phyloP scores from a whole-genome alignment of 2,113 vertebrate genomes.

The Rostratula benghalensis region DNA sequence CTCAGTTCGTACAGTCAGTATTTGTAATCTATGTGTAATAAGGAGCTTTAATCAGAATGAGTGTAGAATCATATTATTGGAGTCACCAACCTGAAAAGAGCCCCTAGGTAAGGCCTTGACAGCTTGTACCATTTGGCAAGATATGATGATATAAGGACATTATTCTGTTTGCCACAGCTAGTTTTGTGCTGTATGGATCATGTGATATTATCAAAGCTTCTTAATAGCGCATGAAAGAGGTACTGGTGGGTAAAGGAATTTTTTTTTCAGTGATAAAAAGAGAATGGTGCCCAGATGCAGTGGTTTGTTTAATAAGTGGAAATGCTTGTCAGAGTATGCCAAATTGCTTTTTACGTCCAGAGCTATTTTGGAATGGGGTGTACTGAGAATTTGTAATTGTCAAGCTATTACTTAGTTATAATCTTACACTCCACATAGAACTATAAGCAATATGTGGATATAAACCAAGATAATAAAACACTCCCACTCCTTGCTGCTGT shows the following conservation, averaged over 20 bases:
- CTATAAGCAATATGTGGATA: not conserved
- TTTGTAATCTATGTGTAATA: not conserved
- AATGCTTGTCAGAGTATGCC: not conserved
- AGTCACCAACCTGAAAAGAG: not conserved
- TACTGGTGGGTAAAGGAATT: too few relatives aligned
- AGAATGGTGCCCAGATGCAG: not conserved
- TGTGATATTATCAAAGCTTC: not conserved
- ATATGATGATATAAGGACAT: not conserved
- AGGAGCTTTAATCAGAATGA: not conserved
- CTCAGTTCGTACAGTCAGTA: too few relatives aligned
- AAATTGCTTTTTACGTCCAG: not conserved
- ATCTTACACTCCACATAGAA: not conserved
- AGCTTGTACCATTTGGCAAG: not conserved
- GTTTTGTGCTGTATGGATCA: not conserved
- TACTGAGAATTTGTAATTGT: not conserved
- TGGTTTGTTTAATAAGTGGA: not conserved
- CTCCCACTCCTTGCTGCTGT: not conserved
- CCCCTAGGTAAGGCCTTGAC: fast-evolving
- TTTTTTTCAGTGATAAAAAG: not conserved
- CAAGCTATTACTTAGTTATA: not conserved
- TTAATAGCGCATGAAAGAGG: not conserved
- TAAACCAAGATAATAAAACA: not conserved
- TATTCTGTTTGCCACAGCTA: not conserved
- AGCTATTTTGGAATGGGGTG: not conserved
- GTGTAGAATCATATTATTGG: not conserved